Evolutionary conservation across 1,140 invertebrate species (phyloP).

Genomic region (Glossosoma conforme): DNA sequence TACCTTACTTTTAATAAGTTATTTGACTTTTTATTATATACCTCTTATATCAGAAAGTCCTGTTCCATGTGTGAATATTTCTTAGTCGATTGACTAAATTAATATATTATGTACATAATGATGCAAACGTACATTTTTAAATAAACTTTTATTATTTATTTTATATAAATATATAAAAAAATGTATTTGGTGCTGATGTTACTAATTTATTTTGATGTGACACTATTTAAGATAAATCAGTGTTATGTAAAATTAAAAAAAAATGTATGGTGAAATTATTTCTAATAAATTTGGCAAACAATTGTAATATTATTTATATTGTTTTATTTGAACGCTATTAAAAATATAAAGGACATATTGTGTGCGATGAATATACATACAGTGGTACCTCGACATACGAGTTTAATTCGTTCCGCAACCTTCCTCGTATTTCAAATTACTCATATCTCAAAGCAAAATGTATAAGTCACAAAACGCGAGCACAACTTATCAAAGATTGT

Average conservation of each 20-base stretch:
- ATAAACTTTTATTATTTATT: conserved; percentile 22
- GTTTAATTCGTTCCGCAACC: too few species aligned
- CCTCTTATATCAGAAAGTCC: conserved; percentile 14
- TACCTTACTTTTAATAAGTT: conserved; percentile 19
- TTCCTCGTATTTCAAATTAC: too few species aligned
- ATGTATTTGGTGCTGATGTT: conserved; percentile 29
- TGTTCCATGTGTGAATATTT: conserved; percentile 14
- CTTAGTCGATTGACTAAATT: conserved; percentile 21
- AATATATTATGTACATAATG: conserved; percentile 13
- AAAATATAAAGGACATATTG: too few species aligned
- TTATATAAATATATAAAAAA: conserved; percentile 16
- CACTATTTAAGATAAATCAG: conserved; percentile 6
- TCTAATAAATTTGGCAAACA: conserved; percentile 27
- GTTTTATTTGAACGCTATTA: too few species aligned
- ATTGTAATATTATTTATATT: too few species aligned
- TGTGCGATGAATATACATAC: too few species aligned
- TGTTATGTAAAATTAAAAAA: conserved; percentile 11
- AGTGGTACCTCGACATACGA: too few species aligned
- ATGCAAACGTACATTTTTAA: too few species aligned
- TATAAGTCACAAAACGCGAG: too few species aligned
- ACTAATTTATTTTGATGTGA: conserved; percentile 28
- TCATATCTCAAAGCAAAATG: too few species aligned
- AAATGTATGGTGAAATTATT: conserved; percentile 21
- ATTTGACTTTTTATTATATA: conserved; percentile 25
- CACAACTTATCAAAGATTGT: too few species aligned